phyloP scores from a whole-genome alignment of 2,888 invertebrate species.

The Ophion costatus region DNA sequence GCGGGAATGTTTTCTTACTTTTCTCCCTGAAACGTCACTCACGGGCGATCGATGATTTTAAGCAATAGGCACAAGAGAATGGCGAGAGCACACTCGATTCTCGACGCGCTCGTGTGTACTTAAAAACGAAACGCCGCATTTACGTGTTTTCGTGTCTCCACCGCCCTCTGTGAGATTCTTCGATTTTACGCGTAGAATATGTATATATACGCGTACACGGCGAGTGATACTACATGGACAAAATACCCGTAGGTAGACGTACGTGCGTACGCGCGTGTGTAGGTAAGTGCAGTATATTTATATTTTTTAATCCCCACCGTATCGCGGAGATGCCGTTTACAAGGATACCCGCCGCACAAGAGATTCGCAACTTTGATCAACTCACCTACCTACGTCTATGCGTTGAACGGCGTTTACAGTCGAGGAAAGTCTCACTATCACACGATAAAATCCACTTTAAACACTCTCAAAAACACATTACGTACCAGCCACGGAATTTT shows the following conservation, averaged over 20 bases:
- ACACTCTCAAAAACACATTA: conserved; percentile 80
- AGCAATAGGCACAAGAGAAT: background rate
- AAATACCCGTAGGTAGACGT: background rate
- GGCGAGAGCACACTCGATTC: conserved; percentile 4
- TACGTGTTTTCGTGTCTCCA: conserved; percentile 35
- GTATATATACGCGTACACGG: conserved; percentile 31
- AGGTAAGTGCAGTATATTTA: conserved; percentile 72
- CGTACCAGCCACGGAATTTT: conserved; percentile 78
- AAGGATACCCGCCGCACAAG: background rate
- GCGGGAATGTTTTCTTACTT: conserved; percentile 1
- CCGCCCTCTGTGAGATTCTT: conserved; percentile 49
- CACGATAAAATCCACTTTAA: conserved; percentile 76
- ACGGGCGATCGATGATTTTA: conserved; percentile 10
- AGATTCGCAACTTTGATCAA: conserved; percentile 18
- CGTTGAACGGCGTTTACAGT: conserved; percentile 76
- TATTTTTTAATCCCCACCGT: conserved; percentile 64
- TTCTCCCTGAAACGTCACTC: conserved; percentile 3
- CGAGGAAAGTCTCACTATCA: conserved; percentile 78
- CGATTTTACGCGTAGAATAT: conserved; percentile 40
- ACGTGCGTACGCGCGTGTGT: conserved; percentile 53
- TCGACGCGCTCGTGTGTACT: conserved; percentile 16
- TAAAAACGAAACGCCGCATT: conserved; percentile 19
- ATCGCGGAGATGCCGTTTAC: conserved; percentile 26
- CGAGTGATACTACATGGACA: background rate
- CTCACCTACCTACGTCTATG: conserved; percentile 75